phyloP scores from a whole-genome alignment of 2,888 invertebrate genomes.

The Trichogramma evanescens region DNA sequence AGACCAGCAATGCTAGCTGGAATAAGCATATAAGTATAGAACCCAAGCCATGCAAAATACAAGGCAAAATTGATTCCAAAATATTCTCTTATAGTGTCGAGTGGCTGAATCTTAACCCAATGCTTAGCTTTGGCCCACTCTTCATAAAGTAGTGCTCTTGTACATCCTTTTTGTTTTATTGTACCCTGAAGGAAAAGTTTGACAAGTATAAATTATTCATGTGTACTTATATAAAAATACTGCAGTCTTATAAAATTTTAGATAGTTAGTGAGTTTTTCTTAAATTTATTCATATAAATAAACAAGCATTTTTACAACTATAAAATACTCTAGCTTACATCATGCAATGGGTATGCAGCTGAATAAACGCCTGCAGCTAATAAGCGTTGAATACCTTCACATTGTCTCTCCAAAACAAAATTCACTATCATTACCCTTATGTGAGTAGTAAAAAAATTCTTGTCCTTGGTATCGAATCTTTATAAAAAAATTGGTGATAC shows the following conservation, averaged over 20 bases:
- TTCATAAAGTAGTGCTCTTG: conserved; percentile 54
- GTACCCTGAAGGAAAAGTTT: conserved; percentile 50
- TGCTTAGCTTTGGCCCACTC: conserved; percentile 68
- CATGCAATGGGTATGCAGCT: conserved; percentile 70
- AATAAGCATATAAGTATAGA: conserved; percentile 77
- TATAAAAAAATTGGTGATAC: conserved; percentile 16
- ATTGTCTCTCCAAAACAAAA: conserved; percentile 68
- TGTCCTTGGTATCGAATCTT: conserved; percentile 60
- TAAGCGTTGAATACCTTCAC: conserved; percentile 63
- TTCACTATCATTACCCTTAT: conserved; percentile 63
- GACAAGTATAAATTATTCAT: not conserved
- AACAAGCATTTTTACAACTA: not conserved
- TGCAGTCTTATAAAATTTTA: no score
- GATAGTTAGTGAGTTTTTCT: not conserved
- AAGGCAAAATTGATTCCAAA: conserved; percentile 71
- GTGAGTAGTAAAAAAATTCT: conserved; percentile 63
- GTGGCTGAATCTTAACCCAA: conserved; percentile 67
- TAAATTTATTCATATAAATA: not conserved
- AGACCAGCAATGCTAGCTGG: conserved; percentile 64
- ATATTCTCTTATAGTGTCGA: conserved; percentile 71
- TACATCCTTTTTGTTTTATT: conserved; percentile 47
- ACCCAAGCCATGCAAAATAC: conserved; percentile 80
- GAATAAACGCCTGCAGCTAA: conserved; percentile 59
- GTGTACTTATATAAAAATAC: no score
- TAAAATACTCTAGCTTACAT: conserved; percentile 51